A percentile compares a stretch with the other conserved stretches of the same genome.
These are phyloP conservation scores for Apamea crenata DNA, from an alignment of 2,888 invertebrate genomes.

Conservation along the genomic window DNA sequence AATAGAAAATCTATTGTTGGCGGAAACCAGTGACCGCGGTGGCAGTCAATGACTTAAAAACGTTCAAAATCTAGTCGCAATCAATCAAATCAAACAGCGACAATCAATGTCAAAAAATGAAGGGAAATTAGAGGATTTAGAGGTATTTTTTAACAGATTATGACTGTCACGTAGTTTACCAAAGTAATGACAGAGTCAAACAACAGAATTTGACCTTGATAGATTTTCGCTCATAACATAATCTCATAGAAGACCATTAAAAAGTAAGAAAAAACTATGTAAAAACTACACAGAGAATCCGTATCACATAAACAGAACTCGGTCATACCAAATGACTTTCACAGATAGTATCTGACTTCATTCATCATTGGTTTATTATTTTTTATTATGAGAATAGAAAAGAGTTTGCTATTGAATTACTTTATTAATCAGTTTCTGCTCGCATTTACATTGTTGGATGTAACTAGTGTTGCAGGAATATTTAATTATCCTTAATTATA, in stretches of 20 bases:
- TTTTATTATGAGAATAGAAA: conserved; percentile 56
- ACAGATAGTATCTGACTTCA: conserved; percentile 50
- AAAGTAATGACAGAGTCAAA: not conserved
- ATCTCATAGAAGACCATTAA: not conserved
- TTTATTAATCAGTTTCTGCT: conserved; percentile 22
- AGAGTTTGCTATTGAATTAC: conserved; percentile 34
- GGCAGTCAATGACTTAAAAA: too few relatives aligned
- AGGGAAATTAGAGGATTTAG: too few relatives aligned
- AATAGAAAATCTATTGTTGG: too few relatives aligned
- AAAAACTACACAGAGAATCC: not conserved
- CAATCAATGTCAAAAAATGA: too few relatives aligned
- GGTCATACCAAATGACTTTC: conserved; percentile 57
- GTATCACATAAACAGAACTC: conserved; percentile 31
- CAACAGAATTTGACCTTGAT: not conserved
- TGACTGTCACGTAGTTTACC: too few relatives aligned
- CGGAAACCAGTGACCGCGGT: too few relatives aligned
- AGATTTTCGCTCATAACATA: not conserved
- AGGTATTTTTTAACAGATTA: too few relatives aligned
- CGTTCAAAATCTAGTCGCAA: too few relatives aligned
- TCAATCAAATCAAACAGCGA: too few relatives aligned
- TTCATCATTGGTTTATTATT: conserved; percentile 45
- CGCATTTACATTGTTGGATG: not conserved
- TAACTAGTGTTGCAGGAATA: too few relatives aligned
- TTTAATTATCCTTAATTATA: too few relatives aligned
- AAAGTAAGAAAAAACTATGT: conserved; percentile 5